These are phyloP conservation scores for Salvelinus fontinalis DNA, from an alignment of 2,113 vertebrate species.

Conservation along the genomic window DNA sequence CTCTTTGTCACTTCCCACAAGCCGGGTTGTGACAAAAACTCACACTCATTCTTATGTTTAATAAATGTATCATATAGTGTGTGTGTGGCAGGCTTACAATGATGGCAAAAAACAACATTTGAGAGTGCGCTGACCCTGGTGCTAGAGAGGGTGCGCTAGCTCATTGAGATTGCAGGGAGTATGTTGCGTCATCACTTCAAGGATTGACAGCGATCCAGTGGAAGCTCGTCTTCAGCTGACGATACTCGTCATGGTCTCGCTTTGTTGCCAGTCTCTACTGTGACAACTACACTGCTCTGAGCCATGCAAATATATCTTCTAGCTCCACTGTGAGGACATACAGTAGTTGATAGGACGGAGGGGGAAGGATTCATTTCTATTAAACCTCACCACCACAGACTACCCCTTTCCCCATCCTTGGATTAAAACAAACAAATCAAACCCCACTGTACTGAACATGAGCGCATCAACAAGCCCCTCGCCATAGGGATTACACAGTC, in stretches of 20 bases:
- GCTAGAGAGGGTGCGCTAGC: too few relatives aligned
- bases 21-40: too few relatives aligned
- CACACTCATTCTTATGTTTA: too few relatives aligned
- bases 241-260: neutral
- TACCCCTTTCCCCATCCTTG: constrained; percentile 18
- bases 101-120: too few relatives aligned
- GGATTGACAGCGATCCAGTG: too few relatives aligned
- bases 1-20: too few relatives aligned
- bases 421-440: constrained; percentile 36
- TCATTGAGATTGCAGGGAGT: too few relatives aligned
- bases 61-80: too few relatives aligned
- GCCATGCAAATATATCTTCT: neutral
- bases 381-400: neutral
- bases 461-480: constrained; percentile 38
- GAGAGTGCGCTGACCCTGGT: too few relatives aligned
- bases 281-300: neutral
- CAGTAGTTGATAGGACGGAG: neutral
- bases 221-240: neutral
- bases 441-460: constrained; percentile 16
- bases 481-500: constrained; percentile 45
- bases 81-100: too few relatives aligned
- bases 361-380: neutral
- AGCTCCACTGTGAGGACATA: neutral
- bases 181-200: too few relatives aligned
- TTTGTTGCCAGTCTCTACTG: neutral